Evolutionary conservation across 2,797 vertebrate genomes (phyloP).

Genomic region (Tangara arthus): DNA sequence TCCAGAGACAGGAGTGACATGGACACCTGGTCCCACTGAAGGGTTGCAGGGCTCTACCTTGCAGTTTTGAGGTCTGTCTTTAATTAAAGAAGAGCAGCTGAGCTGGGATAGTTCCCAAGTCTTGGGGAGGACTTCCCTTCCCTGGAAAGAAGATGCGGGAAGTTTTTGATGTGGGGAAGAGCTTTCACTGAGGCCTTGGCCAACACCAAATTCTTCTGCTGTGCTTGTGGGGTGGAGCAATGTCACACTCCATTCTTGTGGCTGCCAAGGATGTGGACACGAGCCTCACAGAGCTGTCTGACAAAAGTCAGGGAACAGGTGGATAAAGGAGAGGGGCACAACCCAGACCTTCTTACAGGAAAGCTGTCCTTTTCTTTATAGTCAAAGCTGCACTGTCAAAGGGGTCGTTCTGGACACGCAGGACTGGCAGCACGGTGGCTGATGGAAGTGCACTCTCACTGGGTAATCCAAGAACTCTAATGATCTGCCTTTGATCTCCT

Average conservation of each 20-base stretch:
- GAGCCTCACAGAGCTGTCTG: neutral
- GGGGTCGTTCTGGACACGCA: neutral
- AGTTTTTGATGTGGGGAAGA: neutral
- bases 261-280: accelerated
- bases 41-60: neutral
- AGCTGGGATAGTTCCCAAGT: neutral
- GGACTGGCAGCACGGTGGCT: neutral
- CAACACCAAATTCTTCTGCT: neutral
- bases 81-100: neutral
- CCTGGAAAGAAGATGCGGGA: neutral
- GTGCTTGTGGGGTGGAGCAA: neutral
- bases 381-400: neutral
- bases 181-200: neutral
- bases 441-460: conserved; percentile 1
- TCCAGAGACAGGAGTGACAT: neutral
- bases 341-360: neutral
- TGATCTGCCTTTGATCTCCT: conserved; percentile 66
- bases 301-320: neutral
- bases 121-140: neutral
- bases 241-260: neutral
- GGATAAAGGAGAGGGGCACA: neutral
- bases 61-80: neutral
- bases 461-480: conserved; percentile 61
- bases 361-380: neutral
- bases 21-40: neutral